Percentiles rank a stretch among this genome's conserved stretches.
Evolutionary conservation across 2,797 vertebrate genomes (phyloP).

Genomic region (Acestrorhynchus altus): DNA sequence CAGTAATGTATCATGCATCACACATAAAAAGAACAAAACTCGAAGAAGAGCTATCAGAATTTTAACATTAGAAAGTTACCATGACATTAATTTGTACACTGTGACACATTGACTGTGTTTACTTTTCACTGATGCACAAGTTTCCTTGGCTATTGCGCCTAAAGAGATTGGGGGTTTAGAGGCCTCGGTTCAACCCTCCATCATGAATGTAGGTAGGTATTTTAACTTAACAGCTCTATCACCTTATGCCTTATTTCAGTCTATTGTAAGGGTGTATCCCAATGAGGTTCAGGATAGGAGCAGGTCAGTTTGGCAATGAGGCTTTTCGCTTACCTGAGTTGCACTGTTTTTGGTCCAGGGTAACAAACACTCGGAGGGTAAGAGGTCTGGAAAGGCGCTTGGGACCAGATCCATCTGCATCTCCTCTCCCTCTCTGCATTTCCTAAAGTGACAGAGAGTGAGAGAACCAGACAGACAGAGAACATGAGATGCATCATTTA

Average conservation of each 20-base stretch:
- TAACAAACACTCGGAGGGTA: constrained; percentile 85
- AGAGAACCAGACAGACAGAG: constrained; percentile 35
- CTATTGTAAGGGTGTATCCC: neutral
- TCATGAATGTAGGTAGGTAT: neutral
- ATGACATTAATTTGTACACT: constrained; percentile 34
- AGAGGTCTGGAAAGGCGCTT: constrained; percentile 87
- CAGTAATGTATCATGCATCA: neutral
- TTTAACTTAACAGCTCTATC: neutral
- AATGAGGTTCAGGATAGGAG: neutral
- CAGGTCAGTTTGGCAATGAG: neutral
- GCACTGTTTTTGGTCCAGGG: constrained; percentile 87
- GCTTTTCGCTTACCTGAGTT: constrained; percentile 82
- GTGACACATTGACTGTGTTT: constrained; percentile 25
- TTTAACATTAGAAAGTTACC: constrained; percentile 12
- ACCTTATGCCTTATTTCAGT: neutral
- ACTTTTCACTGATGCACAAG: constrained; percentile 18
- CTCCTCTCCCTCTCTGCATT: constrained; percentile 74
- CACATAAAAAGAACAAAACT: neutral
- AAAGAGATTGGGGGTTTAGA: neutral
- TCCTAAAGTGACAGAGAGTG: constrained; percentile 64
- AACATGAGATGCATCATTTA: neutral
- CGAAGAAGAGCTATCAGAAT: neutral
- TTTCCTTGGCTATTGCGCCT: neutral
- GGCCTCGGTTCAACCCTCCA: neutral
- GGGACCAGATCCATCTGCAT: constrained; percentile 81